Conservation (phyloP, 2,113 vertebrate species). For the Ictidomys tridecemlineatus region DNA sequence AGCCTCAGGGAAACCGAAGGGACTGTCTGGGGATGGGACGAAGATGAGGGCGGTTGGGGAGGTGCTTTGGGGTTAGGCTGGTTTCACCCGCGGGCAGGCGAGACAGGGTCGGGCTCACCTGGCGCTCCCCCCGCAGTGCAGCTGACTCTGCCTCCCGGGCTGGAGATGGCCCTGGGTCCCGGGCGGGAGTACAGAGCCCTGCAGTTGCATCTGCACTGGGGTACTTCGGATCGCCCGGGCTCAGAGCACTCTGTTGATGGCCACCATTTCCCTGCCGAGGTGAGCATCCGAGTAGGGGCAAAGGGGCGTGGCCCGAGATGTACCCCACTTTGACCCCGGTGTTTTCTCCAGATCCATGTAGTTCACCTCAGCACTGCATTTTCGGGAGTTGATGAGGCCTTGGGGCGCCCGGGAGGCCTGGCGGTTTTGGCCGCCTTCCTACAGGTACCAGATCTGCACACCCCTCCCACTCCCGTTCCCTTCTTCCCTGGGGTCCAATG, state of each 20-base stretch:
- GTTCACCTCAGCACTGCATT: slow-evolving; percentile 88
- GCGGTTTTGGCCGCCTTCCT: slow-evolving; percentile 88
- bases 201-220: slow-evolving; percentile 91
- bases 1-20: neutral
- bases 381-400: slow-evolving; percentile 73
- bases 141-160: slow-evolving; percentile 81
- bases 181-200: slow-evolving; percentile 85
- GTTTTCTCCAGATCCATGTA: slow-evolving; percentile 86
- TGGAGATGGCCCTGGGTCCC: slow-evolving; percentile 85
- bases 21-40: neutral
- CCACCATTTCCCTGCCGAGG: slow-evolving; percentile 87
- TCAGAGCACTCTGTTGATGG: slow-evolving; percentile 87
- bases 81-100: fast-evolving
- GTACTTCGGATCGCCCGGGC: slow-evolving; percentile 45
- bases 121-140: slow-evolving; percentile 79
- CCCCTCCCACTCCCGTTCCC: too few relatives aligned
- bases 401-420: slow-evolving; percentile 84
- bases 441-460: slow-evolving; percentile 81
- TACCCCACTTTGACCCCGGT: neutral
- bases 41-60: fast-evolving
- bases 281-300: slow-evolving; percentile 62
- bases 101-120: fast-evolving
- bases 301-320: neutral
- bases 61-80: fast-evolving
- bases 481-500: neutral